These are phyloP conservation scores for Aurelia sp. DNA, from an alignment of 30 jellyfish, hydroid and myxozoan genomes.

Conservation along the genomic window DNA sequence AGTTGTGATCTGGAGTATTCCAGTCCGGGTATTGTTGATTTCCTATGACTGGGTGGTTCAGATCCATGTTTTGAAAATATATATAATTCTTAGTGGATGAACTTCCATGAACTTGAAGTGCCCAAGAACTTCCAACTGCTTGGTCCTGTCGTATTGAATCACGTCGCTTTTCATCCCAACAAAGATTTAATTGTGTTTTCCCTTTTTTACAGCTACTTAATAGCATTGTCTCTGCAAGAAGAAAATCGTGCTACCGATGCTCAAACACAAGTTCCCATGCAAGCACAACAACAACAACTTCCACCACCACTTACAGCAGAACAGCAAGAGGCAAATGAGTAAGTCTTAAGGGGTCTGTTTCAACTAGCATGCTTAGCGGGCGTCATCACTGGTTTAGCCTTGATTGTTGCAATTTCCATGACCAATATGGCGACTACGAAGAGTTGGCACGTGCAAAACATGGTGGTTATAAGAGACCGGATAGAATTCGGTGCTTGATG, in stretches of 20 bases:
- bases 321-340: constrained; percentile 73
- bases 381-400: no score
- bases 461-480: no score
- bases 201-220: constrained; percentile 65
- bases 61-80: not conserved
- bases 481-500: no score
- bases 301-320: constrained; percentile 32
- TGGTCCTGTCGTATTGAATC: not conserved
- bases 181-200: not conserved
- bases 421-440: no score
- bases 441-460: no score
- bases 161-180: not conserved
- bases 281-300: not conserved
- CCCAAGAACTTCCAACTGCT: not conserved
- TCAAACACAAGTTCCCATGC: constrained; percentile 3
- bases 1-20: no score
- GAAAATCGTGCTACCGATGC: constrained; percentile 9
- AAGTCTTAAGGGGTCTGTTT: constrained; percentile 6
- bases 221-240: constrained; percentile 90
- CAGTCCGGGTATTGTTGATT: no score
- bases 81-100: no score
- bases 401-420: no score
- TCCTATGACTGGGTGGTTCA: no score
- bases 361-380: not conserved
- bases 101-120: no score